Evolutionary conservation across 2,888 invertebrate species (phyloP).

Genomic region (Orthonevra nobilis): DNA sequence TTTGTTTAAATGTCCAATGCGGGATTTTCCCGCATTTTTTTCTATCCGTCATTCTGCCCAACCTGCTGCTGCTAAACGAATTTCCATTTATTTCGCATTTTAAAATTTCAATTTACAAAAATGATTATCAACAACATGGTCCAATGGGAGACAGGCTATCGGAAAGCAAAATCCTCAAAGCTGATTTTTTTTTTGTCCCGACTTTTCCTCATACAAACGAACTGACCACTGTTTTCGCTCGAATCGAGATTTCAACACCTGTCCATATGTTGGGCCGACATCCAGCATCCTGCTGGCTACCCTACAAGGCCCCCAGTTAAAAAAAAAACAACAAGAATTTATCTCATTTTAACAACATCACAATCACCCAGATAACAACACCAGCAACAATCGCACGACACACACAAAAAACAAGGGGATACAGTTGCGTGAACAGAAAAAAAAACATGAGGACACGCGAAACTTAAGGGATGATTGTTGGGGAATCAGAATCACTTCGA

Average conservation of each 20-base stretch:
- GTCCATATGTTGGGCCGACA: constrained; percentile 25
- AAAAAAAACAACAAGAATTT: constrained; percentile 50
- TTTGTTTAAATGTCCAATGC: background rate
- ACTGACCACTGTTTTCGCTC: background rate
- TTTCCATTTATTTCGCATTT: constrained; percentile 68
- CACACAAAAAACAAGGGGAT: constrained; percentile 13
- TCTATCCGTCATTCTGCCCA: constrained; percentile 48
- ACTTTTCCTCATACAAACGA: background rate
- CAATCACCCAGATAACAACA: constrained; percentile 69
- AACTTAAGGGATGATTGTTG: constrained; percentile 62
- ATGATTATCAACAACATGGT: constrained; percentile 54
- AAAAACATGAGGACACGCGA: constrained; percentile 30
- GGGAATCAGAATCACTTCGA: constrained; percentile 58
- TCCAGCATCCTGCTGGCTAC: constrained; percentile 4
- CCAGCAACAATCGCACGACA: constrained; percentile 56
- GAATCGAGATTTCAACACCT: constrained; percentile 61
- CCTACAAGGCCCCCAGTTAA: constrained; percentile 23
- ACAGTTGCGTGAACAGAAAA: constrained; percentile 14
- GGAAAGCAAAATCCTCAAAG: constrained; percentile 18
- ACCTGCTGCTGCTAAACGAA: constrained; percentile 57
- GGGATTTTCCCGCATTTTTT: constrained; percentile 12
- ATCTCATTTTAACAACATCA: constrained; percentile 67
- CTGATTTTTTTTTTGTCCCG: constrained; percentile 4
- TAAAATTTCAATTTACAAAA: constrained; percentile 68
- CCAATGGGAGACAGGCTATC: constrained; percentile 46